Evolutionary conservation across 2,113 vertebrate genomes (phyloP).

Genomic region (Silurus meridionalis): DNA sequence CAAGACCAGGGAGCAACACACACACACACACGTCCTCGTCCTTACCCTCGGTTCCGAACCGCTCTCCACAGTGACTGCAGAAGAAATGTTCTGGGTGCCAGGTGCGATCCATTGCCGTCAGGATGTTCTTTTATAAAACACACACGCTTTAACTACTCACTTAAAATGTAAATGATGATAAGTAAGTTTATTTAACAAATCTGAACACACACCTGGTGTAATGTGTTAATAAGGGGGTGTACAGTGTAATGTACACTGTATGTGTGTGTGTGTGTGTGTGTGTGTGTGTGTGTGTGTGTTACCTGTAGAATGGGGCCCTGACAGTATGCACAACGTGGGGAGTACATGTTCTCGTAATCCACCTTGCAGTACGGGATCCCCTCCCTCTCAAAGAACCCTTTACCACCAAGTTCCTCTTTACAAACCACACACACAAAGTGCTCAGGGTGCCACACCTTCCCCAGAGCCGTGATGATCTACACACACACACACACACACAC

Average conservation of each 20-base stretch:
- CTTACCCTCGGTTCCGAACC: conserved; percentile 81
- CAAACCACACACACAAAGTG: conserved; percentile 85
- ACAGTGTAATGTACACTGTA: not conserved
- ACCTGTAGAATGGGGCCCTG: conserved; percentile 78
- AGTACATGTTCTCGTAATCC: conserved; percentile 83
- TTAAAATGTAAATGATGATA: not conserved
- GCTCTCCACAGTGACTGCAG: conserved; percentile 82
- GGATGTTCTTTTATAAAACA: conserved; percentile 76
- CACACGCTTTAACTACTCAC: conserved; percentile 30
- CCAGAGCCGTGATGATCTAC: conserved; percentile 84
- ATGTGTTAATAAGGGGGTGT: not conserved
- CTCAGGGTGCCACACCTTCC: conserved; percentile 84
- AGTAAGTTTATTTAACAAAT: not conserved
- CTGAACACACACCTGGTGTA: not conserved
- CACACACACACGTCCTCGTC: not conserved
- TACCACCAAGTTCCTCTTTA: conserved; percentile 72
- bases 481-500: not conserved
- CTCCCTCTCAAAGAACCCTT: conserved; percentile 81
- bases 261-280: not conserved
- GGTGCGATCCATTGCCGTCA: conserved; percentile 85
- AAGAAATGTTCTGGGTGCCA: conserved; percentile 98
- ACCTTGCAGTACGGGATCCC: conserved; percentile 79
- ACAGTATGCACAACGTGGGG: conserved; percentile 86
- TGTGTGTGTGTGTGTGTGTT: not conserved
- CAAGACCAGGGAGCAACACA: not conserved